These are phyloP conservation scores for Ranitomeya imitator DNA, from an alignment of 2,113 vertebrate species.

Conservation along the genomic window DNA sequence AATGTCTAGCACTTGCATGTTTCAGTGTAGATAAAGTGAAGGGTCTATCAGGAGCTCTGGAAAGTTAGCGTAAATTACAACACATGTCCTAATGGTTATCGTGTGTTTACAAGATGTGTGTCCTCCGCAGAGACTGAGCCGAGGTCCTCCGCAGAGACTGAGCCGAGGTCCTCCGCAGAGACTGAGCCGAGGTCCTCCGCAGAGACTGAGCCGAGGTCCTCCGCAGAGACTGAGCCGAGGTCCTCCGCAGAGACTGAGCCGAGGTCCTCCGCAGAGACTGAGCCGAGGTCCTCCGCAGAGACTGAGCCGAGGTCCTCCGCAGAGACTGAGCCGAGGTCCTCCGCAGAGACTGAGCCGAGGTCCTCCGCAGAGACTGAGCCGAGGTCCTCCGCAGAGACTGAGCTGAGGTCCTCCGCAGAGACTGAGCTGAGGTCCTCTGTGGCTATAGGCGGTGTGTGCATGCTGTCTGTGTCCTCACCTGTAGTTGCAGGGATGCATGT, in stretches of 20 bases:
- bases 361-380: not conserved
- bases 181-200: too few relatives aligned
- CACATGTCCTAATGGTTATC: not conserved
- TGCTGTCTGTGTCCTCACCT: constrained; percentile 78
- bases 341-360: too few relatives aligned
- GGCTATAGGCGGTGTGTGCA: not conserved
- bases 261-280: too few relatives aligned
- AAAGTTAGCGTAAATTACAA: not conserved
- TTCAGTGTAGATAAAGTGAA: not conserved
- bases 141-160: too few relatives aligned
- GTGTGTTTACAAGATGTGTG: not conserved
- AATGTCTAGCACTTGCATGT: not conserved
- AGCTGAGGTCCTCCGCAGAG: not conserved
- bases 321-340: not conserved
- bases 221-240: too few relatives aligned
- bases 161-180: too few relatives aligned
- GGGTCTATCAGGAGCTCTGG: not conserved
- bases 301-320: not conserved
- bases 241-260: too few relatives aligned
- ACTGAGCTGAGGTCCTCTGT: not conserved
- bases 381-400: not conserved
- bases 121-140: not conserved
- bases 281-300: too few relatives aligned
- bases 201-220: too few relatives aligned
- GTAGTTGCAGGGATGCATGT: constrained; percentile 96